Evolutionary conservation across 92 coral and sea anemone genomes (phyloP).

Genomic region (Plumapathes pennacea): DNA sequence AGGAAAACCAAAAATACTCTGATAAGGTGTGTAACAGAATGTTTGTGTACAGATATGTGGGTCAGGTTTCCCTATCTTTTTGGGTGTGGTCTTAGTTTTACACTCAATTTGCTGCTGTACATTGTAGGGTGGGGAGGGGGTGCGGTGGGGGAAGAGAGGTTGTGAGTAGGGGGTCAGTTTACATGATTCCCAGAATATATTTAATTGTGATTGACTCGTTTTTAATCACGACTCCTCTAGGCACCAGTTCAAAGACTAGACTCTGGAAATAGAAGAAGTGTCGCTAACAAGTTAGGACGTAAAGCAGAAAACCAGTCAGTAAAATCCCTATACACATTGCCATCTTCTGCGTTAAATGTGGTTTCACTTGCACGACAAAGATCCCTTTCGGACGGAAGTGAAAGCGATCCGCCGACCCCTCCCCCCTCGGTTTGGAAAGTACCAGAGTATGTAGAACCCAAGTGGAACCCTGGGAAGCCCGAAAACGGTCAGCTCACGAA

Average conservation of each 20-base stretch:
- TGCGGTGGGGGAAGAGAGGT: too few species aligned
- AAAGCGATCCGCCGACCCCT: conserved; percentile 84
- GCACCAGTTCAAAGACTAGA: conserved; percentile 29
- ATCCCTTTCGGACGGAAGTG: conserved; percentile 79
- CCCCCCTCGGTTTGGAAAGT: conserved; percentile 99
- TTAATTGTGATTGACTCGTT: too few species aligned
- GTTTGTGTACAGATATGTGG: too few species aligned
- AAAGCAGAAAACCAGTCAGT: conserved; percentile 44
- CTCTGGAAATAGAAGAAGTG: conserved; percentile 16
- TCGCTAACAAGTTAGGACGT: conserved; percentile 45
- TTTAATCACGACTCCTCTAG: too few species aligned
- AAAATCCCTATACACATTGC: conserved; percentile 45
- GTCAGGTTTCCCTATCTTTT: too few species aligned
- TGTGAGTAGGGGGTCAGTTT: too few species aligned
- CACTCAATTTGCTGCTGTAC: too few species aligned
- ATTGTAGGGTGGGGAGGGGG: too few species aligned
- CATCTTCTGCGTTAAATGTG: conserved; percentile 47
- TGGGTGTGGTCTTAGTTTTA: too few species aligned
- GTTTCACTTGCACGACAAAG: conserved; percentile 56
- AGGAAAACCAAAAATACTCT: conserved; percentile 59
- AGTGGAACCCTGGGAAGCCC: conserved; percentile 91
- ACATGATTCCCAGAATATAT: too few species aligned
- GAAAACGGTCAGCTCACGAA: conserved; percentile 17
- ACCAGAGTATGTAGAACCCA: conserved; percentile 96
- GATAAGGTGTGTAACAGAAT: too few species aligned